Evolutionary conservation across 2,113 vertebrate genomes (phyloP), one percentile per base, ranked within the genome.

Genomic region (Thamnaconus septentrionalis): DNA sequence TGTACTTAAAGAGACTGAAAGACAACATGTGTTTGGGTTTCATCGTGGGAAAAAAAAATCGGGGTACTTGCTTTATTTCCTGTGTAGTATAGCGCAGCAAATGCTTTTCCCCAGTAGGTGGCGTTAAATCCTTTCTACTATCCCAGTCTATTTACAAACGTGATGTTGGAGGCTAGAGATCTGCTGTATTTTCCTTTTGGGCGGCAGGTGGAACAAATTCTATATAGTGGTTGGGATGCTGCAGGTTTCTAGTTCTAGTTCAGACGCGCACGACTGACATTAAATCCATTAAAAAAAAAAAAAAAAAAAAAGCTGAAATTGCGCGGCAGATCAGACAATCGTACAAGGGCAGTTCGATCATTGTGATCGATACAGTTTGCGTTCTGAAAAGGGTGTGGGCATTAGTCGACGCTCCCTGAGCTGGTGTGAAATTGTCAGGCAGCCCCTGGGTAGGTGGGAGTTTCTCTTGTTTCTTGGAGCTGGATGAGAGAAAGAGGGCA

Each of bases 361-460:
- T 31, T 31, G 18, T 50, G 10, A 50, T 50, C 10, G 48, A 11
- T 50, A 50, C 48, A 11, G 9, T 50, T 31, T 31, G 18, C 18
- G 18, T 31, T 31, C 18, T 31, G 18, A 31, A 31, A 31, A 31
- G 2, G 18, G 18, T 10, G 8, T 11, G 3, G n/a, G 4, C 7
- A 66, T 7, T 65, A 42, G 1, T 73, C 18, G 75, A 85, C 75
- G 75, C 50, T 84, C 83, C 87, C 88, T 86, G 62, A 60, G 56
- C 68, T 50, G 84, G 66, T 73, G 72, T 81, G 73, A 73, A 84
- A 91, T 92, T 94, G 88, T 87, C 79, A 87, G 91, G 93, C 90
- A 84, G 72, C 82, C 91, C 92, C 92, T 93, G 63, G 80, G 73
- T 69, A 73, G 84, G 76, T 88, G 88, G 89, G 88, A 88, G 87